A percentile compares a stretch with the other conserved stretches of the same genome.
These are phyloP conservation scores for Leptinotarsa lineolata DNA, from an alignment of 1,140 invertebrate species.

Conservation along the genomic window DNA sequence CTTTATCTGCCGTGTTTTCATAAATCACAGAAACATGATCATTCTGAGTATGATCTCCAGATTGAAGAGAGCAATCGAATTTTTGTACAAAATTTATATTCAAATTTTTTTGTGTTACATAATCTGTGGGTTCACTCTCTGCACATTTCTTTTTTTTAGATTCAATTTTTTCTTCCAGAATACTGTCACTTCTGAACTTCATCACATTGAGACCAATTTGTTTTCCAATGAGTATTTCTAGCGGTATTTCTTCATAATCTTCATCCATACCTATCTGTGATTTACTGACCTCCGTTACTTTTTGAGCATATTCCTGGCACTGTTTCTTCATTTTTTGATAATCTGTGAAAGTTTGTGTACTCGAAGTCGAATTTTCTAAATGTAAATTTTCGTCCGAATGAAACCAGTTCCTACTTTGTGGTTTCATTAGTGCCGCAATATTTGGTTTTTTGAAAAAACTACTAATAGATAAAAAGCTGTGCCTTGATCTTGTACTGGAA, in stretches of 20 bases:
- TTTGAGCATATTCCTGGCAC: constrained; percentile 44
- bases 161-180: not conserved
- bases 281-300: constrained; percentile 39
- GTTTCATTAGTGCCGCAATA: constrained; percentile 37
- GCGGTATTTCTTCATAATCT: constrained; percentile 44
- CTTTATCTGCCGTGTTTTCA: not conserved
- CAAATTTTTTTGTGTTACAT: not conserved
- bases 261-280: constrained; percentile 30
- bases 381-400: not conserved
- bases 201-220: constrained; percentile 10
- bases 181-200: not conserved
- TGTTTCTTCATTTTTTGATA: constrained; percentile 32
- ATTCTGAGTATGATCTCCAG: not conserved
- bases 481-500: constrained; percentile 36
- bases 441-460: constrained; percentile 41
- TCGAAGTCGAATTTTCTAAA: not conserved
- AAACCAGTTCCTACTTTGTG: constrained; percentile 21
- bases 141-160: not conserved
- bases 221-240: constrained; percentile 39
- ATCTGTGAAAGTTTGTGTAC: not conserved
- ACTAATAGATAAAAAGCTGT: constrained; percentile 1
- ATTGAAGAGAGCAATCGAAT: not conserved
- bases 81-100: not conserved
- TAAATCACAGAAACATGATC: not conserved
- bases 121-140: not conserved